Percentiles rank a stretch among this genome's conserved stretches.
These are phyloP conservation scores for Pristionchus japonicus DNA, from an alignment of 2,888 invertebrate genomes.

Conservation along the genomic window DNA sequence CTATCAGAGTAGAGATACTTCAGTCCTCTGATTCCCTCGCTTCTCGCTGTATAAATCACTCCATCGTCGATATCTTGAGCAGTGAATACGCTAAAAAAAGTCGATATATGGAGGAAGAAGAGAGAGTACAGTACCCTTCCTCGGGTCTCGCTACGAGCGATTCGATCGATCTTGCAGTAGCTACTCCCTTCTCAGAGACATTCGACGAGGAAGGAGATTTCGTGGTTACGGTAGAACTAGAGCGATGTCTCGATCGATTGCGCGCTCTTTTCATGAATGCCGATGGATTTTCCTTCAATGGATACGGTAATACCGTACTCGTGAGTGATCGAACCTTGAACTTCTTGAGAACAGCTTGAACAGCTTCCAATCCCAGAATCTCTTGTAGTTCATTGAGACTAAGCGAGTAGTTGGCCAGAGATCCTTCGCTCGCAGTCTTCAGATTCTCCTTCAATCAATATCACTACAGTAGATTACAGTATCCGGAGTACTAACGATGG, in stretches of 20 bases:
- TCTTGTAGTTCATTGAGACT: not conserved
- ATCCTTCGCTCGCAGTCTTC: conserved; percentile 15
- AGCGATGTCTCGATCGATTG: conserved; percentile 25
- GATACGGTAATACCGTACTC: not conserved
- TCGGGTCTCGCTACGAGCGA: not conserved
- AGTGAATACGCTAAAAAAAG: not conserved
- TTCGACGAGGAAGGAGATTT: not conserved
- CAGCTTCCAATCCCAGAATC: conserved; percentile 15
- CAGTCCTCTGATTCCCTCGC: not conserved
- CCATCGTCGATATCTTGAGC: conserved; percentile 20
- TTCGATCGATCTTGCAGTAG: not conserved
- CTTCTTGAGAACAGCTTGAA: conserved; percentile 5
- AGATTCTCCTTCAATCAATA: no score
- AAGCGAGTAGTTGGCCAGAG: not conserved
- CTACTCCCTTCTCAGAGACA: not conserved
- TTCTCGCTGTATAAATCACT: not conserved
- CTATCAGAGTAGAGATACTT: not conserved
- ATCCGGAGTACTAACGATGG: no score
- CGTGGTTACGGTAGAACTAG: not conserved
- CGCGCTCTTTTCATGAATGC: conserved; percentile 13
- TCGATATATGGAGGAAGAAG: not conserved
- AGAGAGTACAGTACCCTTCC: conserved; percentile 1
- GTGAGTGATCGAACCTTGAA: not conserved
- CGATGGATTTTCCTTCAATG: not conserved
- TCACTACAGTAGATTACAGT: no score